These are phyloP conservation scores for Erpornis zantholeuca DNA, from an alignment of 2,113 vertebrate species.

Conservation along the genomic window DNA sequence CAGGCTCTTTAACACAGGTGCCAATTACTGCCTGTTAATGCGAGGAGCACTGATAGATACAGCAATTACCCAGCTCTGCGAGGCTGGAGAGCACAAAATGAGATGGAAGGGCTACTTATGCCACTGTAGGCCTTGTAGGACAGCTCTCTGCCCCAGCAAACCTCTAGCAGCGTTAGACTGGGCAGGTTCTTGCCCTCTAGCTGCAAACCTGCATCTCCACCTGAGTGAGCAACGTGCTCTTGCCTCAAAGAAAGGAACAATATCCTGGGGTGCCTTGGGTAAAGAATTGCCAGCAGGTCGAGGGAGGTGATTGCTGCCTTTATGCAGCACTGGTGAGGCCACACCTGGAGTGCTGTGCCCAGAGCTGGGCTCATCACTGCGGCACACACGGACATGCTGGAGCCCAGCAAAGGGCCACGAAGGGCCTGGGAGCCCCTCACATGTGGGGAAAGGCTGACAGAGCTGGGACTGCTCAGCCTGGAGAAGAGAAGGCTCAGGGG, in stretches of 20 bases:
- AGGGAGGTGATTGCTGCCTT: background rate
- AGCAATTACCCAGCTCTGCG: background rate
- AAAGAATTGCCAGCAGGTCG: background rate
- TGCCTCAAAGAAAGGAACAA: fast-evolving
- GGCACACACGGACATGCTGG: background rate
- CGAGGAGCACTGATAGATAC: background rate
- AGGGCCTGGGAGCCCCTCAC: background rate
- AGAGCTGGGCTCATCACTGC: background rate
- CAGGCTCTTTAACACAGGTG: slow-evolving; percentile 25
- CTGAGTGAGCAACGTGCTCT: fast-evolving
- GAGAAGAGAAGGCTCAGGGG: background rate
- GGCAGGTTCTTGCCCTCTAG: background rate
- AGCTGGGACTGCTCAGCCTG: background rate
- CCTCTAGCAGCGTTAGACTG: background rate
- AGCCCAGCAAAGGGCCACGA: background rate
- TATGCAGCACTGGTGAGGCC: background rate
- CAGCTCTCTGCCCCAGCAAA: background rate
- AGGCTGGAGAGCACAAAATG: background rate
- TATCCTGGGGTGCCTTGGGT: background rate
- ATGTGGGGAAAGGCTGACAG: background rate
- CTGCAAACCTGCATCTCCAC: background rate
- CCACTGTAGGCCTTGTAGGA: background rate
- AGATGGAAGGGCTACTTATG: background rate
- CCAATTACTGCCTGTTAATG: slow-evolving; percentile 23
- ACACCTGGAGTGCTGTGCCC: background rate